Conservation (phyloP, 2,113 vertebrate species). For the Ophiodon elongatus region DNA sequence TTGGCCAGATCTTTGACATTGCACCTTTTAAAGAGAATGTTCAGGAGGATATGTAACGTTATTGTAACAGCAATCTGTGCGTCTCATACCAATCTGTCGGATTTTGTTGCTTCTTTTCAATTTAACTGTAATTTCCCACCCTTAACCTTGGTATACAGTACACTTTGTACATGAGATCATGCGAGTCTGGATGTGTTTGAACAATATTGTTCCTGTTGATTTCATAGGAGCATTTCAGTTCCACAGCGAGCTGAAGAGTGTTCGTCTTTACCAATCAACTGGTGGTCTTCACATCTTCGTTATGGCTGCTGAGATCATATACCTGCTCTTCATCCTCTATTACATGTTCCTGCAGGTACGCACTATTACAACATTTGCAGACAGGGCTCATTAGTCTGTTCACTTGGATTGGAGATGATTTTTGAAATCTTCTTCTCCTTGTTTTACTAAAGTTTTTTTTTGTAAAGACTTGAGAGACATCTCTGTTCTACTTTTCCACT, state of each 20-base stretch:
- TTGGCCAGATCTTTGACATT: not conserved
- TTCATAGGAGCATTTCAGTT: constrained; percentile 89
- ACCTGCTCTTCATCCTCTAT: constrained; percentile 91
- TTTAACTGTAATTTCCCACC: not conserved
- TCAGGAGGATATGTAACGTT: not conserved
- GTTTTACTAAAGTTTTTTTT: not conserved
- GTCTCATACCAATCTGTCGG: not conserved
- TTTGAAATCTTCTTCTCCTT: not conserved
- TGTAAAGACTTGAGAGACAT: not conserved
- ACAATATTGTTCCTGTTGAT: not conserved
- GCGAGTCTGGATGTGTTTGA: not conserved
- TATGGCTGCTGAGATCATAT: constrained; percentile 87
- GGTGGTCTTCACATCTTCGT: constrained; percentile 88
- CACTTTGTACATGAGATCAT: not conserved
- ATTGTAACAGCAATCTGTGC: not conserved
- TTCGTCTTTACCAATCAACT: constrained; percentile 89
- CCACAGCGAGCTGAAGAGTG: constrained; percentile 81
- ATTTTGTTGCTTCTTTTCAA: not conserved
- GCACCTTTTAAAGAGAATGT: not conserved
- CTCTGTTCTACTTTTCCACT: not conserved
- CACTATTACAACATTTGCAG: not conserved
- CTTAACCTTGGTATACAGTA: not conserved
- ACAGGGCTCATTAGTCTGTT: not conserved
- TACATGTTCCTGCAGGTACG: constrained; percentile 93
- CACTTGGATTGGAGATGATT: not conserved